Evolutionary conservation across 2,113 vertebrate species (phyloP), one percentile per base, ranked within the genome.

Genomic region (Onychostruthus taczanowskii): DNA sequence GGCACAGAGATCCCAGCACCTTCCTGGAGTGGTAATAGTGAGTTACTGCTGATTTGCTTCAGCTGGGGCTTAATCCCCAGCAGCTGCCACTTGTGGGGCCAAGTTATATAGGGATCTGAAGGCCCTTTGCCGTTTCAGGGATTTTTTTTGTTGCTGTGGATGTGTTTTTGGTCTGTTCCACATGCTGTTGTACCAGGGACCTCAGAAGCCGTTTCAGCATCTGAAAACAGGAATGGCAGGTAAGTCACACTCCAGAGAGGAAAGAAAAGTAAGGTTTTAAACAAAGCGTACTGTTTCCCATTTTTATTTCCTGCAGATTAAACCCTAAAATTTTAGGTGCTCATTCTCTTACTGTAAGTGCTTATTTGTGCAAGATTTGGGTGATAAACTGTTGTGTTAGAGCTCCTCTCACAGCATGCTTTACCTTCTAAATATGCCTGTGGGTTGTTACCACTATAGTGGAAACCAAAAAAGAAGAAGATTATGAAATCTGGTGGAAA

Each of bases 101-200:
- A 52, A 44, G 8, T 84, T 59, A 23, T 44, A 21, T 2, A 47
- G 16, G 43, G 47, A 41, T 8, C 46, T 62, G n/a, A 72, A 68
- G 16, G 11, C 3, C 47, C 2, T 1, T 8, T 13, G 7, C 5
- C 1, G 22, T 16, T 44, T 7, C 28, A 24, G 4, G 9, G 3
- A 11, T 46, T 5, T 46, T 3, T 30, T 77, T 39, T n/a, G 1
- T 26, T 68, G 16, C 0, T 33, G 14, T 55, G 14, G 18, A 2
- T 0, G 1, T 21, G 6, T 16, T 61, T 62, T 5, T 5, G 5
- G 20, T 20, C 5, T 86, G 7, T 9, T 21, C 5, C 3, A 41
- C 0, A 0, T 33, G 39, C 13, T 58, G 4, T 7, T 75, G n/a
- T n/a, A 9, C 3, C 3, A 39, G 2, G 17, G 16, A 15, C 2